Conservation (phyloP, 2,797 vertebrate species). For the Rhabdophis nuchalis region DNA sequence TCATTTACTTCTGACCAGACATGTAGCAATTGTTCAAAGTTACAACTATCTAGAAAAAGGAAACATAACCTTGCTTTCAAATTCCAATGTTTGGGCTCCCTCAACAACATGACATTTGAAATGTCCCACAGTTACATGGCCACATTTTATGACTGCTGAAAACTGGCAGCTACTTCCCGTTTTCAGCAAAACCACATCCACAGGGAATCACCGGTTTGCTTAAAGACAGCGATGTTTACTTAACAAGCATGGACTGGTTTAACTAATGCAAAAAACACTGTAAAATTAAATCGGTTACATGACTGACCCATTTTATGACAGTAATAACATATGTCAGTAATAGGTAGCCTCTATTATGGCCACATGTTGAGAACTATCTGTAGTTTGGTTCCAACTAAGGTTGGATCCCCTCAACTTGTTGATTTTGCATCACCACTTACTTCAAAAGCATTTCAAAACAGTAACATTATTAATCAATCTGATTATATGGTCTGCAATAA, state of each 20-base stretch:
- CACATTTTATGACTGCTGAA: not conserved
- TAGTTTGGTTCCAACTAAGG: not conserved
- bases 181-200: not conserved
- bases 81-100: no score
- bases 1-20: not conserved
- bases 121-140: not conserved
- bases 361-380: not conserved
- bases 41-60: no score
- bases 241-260: not conserved
- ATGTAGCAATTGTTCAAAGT: not conserved
- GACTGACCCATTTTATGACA: not conserved
- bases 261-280: not conserved
- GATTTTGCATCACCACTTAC: not conserved
- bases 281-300: not conserved
- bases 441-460: not conserved
- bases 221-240: not conserved
- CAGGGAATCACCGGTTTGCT: not conserved
- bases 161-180: not conserved
- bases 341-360: not conserved
- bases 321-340: not conserved
- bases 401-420: not conserved
- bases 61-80: no score
- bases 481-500: not conserved
- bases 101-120: not conserved
- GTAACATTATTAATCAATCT: not conserved